Evolutionary conservation across 1,140 invertebrate genomes (phyloP).

Genomic region (Lutraria rhynchaena): DNA sequence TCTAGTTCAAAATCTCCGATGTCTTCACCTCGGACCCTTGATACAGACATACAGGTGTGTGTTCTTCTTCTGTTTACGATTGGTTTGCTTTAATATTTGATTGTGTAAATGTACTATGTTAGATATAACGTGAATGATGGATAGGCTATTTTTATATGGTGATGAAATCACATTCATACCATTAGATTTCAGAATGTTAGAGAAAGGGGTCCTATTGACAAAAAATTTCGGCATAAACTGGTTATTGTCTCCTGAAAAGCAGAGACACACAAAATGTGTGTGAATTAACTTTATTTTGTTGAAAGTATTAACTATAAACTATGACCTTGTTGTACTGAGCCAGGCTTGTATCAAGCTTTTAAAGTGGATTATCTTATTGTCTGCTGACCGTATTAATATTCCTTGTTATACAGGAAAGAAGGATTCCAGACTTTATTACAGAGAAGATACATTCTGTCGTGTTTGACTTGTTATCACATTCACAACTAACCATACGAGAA

Average conservation of each 20-base stretch:
- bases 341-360: no score
- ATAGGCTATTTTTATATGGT: not conserved
- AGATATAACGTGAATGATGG: not conserved
- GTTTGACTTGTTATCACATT: conserved; percentile 69
- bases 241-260: no score
- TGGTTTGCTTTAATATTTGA: not conserved
- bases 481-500: conserved; percentile 76
- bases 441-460: conserved; percentile 66
- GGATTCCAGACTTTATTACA: conserved; percentile 69
- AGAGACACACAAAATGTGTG: no score
- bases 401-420: conserved; percentile 30
- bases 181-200: no score
- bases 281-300: no score
- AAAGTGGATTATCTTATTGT: no score
- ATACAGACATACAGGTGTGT: conserved; percentile 43
- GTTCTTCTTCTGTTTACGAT: conserved; percentile 3
- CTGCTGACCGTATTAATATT: no score
- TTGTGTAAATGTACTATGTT: not conserved
- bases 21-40: conserved; percentile 55
- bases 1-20: conserved; percentile 57
- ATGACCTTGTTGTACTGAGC: no score
- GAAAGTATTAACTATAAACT: no score
- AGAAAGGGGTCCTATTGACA: no score
- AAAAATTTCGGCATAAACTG: no score
- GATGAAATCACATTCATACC: no score